A percentile compares a stretch with the other conserved stretches of the same genome.
phyloP scores from a whole-genome alignment of 1,140 invertebrate species.

The Anthonomus grandis region DNA sequence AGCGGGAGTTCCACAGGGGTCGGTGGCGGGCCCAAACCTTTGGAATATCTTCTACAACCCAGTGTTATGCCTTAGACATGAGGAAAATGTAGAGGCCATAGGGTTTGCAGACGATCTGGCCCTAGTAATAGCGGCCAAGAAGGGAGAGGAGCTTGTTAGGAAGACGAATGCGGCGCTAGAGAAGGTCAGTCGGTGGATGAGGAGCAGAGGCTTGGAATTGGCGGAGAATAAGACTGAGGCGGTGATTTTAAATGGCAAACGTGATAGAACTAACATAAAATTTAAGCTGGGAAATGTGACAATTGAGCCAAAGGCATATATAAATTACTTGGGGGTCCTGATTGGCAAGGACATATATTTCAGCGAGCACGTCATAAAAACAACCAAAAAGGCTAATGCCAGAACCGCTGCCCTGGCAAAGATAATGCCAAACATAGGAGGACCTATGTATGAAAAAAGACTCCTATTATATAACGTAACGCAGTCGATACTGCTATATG shows the following conservation, averaged over 20 bases:
- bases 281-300: too few relatives aligned
- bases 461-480: background rate
- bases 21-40: conserved; percentile 37
- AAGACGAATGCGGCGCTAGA: background rate
- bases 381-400: background rate
- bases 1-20: conserved; percentile 37
- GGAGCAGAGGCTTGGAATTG: background rate
- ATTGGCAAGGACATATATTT: too few relatives aligned
- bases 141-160: background rate
- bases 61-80: conserved; percentile 31
- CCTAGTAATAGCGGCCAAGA: conserved; percentile 13
- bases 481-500: background rate
- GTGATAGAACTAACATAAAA: too few relatives aligned
- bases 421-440: conserved; percentile 17
- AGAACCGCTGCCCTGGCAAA: conserved; percentile 17
- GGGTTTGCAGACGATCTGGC: conserved; percentile 41
- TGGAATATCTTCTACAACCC: conserved; percentile 43
- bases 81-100: conserved; percentile 19
- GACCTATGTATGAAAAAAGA: background rate
- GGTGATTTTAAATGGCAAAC: background rate
- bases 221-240: background rate
- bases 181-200: background rate
- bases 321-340: background rate
- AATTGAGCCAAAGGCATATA: background rate
- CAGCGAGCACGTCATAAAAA: background rate